These are phyloP conservation scores for Anser brachyrhynchus DNA, from an alignment of 2,113 vertebrate genomes.

Conservation along the genomic window DNA sequence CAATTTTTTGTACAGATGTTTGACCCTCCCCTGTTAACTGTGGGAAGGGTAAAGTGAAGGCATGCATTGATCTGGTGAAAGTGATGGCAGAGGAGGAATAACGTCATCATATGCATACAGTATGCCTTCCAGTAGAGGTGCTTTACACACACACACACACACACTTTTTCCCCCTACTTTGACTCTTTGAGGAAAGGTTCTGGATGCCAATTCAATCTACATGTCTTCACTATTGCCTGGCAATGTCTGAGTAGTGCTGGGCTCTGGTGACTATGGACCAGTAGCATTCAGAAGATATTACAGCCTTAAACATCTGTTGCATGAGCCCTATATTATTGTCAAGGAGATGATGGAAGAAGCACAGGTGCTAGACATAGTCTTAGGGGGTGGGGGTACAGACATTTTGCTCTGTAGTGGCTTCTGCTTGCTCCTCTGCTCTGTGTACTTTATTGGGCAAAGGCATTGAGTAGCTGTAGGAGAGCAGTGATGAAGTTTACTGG, in stretches of 20 bases:
- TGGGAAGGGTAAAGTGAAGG: background rate
- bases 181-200: background rate
- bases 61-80: rapidly evolving
- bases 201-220: background rate
- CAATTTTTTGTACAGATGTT: background rate
- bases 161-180: background rate
- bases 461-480: background rate
- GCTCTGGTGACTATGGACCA: background rate
- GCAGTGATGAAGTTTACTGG: background rate
- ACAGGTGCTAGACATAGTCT: background rate
- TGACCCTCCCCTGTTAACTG: background rate
- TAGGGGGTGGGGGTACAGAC: background rate
- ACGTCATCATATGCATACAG: background rate
- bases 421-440: background rate
- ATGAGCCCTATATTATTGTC: background rate
- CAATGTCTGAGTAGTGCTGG: background rate
- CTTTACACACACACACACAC: background rate
- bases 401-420: background rate
- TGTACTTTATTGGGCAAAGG: background rate
- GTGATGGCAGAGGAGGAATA: background rate
- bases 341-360: background rate
- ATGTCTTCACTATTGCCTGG: background rate
- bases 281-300: background rate
- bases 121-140: background rate
- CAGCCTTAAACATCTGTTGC: background rate